Evolutionary conservation across 2,888 invertebrate genomes (phyloP), one percentile per base, ranked within the genome.

Genomic region (Anoplius nigerrimus): DNA sequence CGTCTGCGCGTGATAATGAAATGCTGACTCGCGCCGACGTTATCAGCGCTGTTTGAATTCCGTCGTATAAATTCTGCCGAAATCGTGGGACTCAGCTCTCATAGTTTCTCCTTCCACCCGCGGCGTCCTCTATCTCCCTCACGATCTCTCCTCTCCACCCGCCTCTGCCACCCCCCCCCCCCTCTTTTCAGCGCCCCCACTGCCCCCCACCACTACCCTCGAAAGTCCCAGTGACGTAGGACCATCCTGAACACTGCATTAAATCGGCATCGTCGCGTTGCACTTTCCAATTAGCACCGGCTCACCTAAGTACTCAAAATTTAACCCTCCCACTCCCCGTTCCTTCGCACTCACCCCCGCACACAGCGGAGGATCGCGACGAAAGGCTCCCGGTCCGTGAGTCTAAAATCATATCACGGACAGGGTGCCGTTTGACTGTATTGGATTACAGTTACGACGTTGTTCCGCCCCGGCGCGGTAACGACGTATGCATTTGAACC

Each of bases 221-320:
- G 42, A 42, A 24, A 54, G 24, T 56, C 21, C 34, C 15, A 18
- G 34, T 42, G 66, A 34, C 24, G 55, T 43, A 46, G 45, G 55
- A 55, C 46, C 58, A 22, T 59, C 45, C 42, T 46, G 54, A 69
- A 66, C 46, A 34, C 46, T 45, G 58, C 34, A 57, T 68, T 64
- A 71, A 68, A 71, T 63, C 62, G 45, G 27, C 68, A 58, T 67
- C 57, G 59, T 64, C 60, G 62, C 55, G 56, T 64, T 64, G 71
- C 62, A 68, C 63, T 71, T 71, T 62, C 66, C 22, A 62, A 64
- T 69, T 69, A 66, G 27, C 62, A 59, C 57, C 51, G 21, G 2
- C 6, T 11, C 34, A 13, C 34, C 1, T 34, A 34, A 34, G 34
- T 34, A 34, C 34, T 34, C 34, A 6, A 34, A 6, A 34, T 34